Evolutionary conservation across 2,888 invertebrate genomes (phyloP), one percentile per base, ranked within the genome.

Genomic region (Mechanitis messenoides): DNA sequence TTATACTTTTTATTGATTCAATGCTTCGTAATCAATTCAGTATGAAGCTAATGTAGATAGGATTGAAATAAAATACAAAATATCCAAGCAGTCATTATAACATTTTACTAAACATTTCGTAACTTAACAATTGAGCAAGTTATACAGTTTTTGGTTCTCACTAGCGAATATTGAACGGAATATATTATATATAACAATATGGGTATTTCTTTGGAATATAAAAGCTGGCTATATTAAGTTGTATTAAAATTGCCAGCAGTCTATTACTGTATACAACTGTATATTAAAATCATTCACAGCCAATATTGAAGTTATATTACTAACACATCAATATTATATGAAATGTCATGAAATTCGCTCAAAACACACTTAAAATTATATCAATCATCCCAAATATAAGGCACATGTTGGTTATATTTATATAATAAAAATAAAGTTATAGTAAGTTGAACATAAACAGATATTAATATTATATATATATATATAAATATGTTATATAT

Each of bases 341-440:
- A 55, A 59, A 73, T 81, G 84, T 83, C 82, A 84, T 83, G 83
- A 81, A 73, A 71, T 75, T 69, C 73, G 77, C 83, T 83, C 80
- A 72, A 71, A 72, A 6, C 28, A 50, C 4, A 50, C 31, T 31
- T 31, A 42, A 42, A 9, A 9, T 42, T 42, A 42, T 9, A 11
- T 42, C 42, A 42, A 42, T 9, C 42, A 42, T 42, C 6, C 42
- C 9, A 9, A 42, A 42, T 5, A 42, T 42, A 42, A 42, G 42
- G 42, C 42, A 42, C 42, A 42, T 9, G 6, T 42, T 35, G 2
- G 6, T 6, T 35, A 35, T 35, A 35, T 35, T 42, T 42, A 9
- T 9, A 42, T 9, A 9, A 42, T 42, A 42, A 42, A 42, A 9
- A 9, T 9, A 42, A 42, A 42, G 9, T 42, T 42, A 42, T 9